These are phyloP conservation scores for Drosophila greeni DNA, from an alignment of 2,888 invertebrate genomes.

Conservation along the genomic window DNA sequence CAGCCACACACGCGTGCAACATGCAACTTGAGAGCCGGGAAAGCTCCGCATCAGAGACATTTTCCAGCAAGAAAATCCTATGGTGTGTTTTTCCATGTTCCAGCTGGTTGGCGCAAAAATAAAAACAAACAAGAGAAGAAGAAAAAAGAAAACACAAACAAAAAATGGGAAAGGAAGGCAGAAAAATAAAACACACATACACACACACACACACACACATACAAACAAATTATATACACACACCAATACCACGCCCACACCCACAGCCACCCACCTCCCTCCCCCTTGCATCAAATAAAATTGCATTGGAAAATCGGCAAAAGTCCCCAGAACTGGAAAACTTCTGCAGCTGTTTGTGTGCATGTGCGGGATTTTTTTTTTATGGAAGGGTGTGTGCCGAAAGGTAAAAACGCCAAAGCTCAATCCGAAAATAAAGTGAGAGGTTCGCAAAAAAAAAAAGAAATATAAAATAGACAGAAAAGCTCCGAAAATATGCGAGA, in stretches of 20 bases:
- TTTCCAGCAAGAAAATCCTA: slow-evolving; percentile 35
- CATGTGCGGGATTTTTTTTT: slow-evolving; percentile 7
- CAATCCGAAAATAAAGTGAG: slow-evolving; percentile 25
- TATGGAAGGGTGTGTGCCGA: slow-evolving; percentile 5
- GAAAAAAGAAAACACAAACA: neutral
- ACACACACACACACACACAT: slow-evolving; percentile 18
- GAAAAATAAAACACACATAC: slow-evolving; percentile 17
- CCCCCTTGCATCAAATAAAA: slow-evolving; percentile 34
- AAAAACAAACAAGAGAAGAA: slow-evolving; percentile 7
- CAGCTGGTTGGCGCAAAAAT: slow-evolving; percentile 16
- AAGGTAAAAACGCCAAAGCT: slow-evolving; percentile 36
- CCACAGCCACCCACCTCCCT: neutral
- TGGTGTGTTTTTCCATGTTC: slow-evolving; percentile 29
- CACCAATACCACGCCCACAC: slow-evolving; percentile 20
- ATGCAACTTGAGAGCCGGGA: slow-evolving; percentile 60
- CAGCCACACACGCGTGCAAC: slow-evolving; percentile 49
- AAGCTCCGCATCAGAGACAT: slow-evolving; percentile 35
- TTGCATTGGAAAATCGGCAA: slow-evolving; percentile 42
- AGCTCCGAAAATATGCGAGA: slow-evolving; percentile 22
- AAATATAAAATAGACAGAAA: slow-evolving; percentile 10
- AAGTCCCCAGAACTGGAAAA: slow-evolving; percentile 36
- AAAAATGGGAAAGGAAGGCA: slow-evolving; percentile 27
- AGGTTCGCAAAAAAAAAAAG: slow-evolving; percentile 1
- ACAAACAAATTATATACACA: slow-evolving; percentile 25
- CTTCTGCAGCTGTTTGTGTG: slow-evolving; percentile 26